Conservation (phyloP, 2,113 vertebrate species). For the Spheniscus mendiculus region DNA sequence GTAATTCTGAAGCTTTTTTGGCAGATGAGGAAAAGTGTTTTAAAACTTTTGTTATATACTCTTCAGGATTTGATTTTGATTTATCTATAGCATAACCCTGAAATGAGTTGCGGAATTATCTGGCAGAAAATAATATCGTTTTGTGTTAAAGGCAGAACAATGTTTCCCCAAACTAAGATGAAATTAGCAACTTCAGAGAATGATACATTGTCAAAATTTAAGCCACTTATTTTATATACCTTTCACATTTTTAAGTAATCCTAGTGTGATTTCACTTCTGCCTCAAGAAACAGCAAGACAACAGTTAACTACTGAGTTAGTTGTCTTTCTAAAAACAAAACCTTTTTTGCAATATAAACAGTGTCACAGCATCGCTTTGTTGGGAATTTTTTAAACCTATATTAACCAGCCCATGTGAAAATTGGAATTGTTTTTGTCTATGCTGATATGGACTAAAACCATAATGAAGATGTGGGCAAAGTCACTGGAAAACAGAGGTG, state of each 20-base stretch:
- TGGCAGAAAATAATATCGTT: not conserved
- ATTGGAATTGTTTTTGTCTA: not conserved
- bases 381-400: not conserved
- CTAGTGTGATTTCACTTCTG: not conserved
- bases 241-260: not conserved
- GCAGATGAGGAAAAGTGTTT: not conserved
- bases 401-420: not conserved
- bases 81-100: not conserved
- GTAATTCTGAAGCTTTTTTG: not conserved
- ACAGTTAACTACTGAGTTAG: not conserved
- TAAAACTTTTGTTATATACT: not conserved
- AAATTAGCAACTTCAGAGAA: not conserved
- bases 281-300: not conserved
- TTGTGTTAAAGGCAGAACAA: not conserved
- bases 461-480: rapidly evolving
- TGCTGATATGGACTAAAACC: not conserved
- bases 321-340: not conserved
- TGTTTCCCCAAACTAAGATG: not conserved
- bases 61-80: not conserved
- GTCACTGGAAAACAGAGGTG: not conserved
- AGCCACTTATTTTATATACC: not conserved
- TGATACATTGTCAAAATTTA: not conserved
- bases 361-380: rapidly evolving
- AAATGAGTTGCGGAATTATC: not conserved
- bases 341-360: not conserved